Percentiles rank a stretch among this genome's conserved stretches.
These are phyloP conservation scores for Canis aureus DNA, from an alignment of 2,113 vertebrate genomes.

Conservation along the genomic window DNA sequence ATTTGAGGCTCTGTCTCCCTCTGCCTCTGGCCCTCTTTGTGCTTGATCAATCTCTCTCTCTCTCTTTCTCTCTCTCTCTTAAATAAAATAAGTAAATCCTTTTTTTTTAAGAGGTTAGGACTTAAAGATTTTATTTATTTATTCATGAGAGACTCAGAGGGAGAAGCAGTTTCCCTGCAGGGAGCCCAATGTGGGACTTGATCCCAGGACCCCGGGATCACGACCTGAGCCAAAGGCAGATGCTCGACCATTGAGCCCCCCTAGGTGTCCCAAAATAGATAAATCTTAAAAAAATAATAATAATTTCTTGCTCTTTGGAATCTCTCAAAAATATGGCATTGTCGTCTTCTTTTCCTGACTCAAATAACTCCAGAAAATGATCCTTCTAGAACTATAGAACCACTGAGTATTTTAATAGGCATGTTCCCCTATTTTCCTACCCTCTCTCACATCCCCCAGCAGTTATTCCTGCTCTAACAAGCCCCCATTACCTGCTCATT, in stretches of 20 bases:
- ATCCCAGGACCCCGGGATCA: no score
- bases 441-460: not conserved
- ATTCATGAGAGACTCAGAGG: no score
- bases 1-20: not conserved
- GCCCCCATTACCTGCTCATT: slow-evolving; percentile 33
- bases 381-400: not conserved
- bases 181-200: no score
- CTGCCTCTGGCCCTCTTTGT: not conserved
- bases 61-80: not conserved
- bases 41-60: not conserved
- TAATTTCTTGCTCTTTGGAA: slow-evolving; percentile 38
- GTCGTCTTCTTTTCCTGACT: slow-evolving; percentile 40
- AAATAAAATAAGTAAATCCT: not conserved
- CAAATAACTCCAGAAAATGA: slow-evolving; percentile 50
- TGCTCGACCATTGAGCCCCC: no score
- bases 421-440: not conserved
- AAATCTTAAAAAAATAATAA: not conserved
- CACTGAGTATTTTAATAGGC: not conserved
- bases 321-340: not conserved
- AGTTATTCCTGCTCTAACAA: not conserved
- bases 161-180: no score
- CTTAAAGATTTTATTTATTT: no score
- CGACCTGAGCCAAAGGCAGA: no score
- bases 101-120: no score
- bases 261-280: not conserved